These are phyloP conservation scores for Sphyrna mokarran DNA, from an alignment of 2,113 vertebrate genomes.

Conservation along the genomic window DNA sequence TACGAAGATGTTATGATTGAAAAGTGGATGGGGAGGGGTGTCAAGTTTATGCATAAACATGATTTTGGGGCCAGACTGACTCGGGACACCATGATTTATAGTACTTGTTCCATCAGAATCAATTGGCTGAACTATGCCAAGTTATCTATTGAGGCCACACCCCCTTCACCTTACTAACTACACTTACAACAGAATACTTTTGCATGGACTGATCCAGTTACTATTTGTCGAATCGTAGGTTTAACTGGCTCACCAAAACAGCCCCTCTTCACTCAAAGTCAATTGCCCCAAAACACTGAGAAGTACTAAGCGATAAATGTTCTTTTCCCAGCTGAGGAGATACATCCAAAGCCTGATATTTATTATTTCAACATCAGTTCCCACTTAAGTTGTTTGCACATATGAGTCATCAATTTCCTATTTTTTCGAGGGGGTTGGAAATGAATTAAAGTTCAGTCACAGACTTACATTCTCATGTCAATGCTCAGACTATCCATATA, in stretches of 20 bases:
- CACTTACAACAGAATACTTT: neutral
- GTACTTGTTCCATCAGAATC: neutral
- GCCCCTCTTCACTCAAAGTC: neutral
- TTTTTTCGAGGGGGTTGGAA: conserved; percentile 21
- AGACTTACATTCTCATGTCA: conserved; percentile 22
- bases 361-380: conserved; percentile 36
- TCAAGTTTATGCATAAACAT: too few relatives aligned
- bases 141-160: neutral
- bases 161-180: neutral
- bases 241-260: neutral
- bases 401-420: conserved; percentile 29
- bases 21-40: too few relatives aligned
- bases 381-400: conserved; percentile 31
- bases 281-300: conserved; percentile 3
- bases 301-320: conserved; percentile 14
- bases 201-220: neutral
- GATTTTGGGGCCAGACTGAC: neutral
- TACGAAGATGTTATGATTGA: too few relatives aligned
- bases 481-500: conserved; percentile 2
- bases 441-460: conserved; percentile 32
- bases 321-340: conserved; percentile 28
- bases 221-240: neutral
- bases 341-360: conserved; percentile 34
- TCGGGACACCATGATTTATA: neutral
- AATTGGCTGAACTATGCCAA: neutral